A percentile compares a stretch with the other conserved stretches of the same genome.
phyloP scores from a whole-genome alignment of 53 echinoderm and acorn worm species.

The Hippasteria phrygiana region DNA sequence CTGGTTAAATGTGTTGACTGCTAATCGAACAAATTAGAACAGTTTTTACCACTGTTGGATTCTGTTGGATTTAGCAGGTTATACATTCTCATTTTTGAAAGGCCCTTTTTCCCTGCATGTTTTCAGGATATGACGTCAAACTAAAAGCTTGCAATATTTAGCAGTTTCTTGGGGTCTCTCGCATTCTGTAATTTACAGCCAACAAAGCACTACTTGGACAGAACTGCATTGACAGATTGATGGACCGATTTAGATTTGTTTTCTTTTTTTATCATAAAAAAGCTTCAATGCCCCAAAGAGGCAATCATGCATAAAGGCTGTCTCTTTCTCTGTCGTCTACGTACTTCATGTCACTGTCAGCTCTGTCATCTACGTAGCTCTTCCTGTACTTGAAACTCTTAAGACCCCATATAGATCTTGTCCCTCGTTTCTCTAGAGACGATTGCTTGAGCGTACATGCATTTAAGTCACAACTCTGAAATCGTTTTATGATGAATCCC shows the following conservation, averaged over 20 bases:
- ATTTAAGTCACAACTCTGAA: no score
- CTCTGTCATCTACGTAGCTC: background rate
- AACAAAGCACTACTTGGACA: background rate
- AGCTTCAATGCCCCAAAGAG: slow-evolving; percentile 5
- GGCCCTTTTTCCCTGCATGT: no score
- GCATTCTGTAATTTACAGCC: slow-evolving; percentile 19
- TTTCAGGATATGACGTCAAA: no score
- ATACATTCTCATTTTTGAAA: no score
- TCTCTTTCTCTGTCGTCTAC: slow-evolving; percentile 1
- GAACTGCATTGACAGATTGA: background rate
- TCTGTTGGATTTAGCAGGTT: no score
- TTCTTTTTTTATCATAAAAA: background rate
- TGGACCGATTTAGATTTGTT: background rate
- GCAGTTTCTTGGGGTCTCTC: no score
- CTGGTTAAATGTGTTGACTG: no score
- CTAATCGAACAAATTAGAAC: no score
- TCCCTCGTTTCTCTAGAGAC: background rate
- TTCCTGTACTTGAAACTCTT: background rate
- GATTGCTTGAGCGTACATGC: no score
- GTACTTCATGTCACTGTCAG: background rate
- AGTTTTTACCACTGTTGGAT: no score
- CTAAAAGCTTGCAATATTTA: no score
- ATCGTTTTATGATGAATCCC: no score
- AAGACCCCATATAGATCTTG: background rate
- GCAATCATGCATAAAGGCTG: slow-evolving; percentile 2